These are phyloP conservation scores for Marasmarcha lunaedactyla DNA, from an alignment of 2,888 invertebrate genomes.

Conservation along the genomic window DNA sequence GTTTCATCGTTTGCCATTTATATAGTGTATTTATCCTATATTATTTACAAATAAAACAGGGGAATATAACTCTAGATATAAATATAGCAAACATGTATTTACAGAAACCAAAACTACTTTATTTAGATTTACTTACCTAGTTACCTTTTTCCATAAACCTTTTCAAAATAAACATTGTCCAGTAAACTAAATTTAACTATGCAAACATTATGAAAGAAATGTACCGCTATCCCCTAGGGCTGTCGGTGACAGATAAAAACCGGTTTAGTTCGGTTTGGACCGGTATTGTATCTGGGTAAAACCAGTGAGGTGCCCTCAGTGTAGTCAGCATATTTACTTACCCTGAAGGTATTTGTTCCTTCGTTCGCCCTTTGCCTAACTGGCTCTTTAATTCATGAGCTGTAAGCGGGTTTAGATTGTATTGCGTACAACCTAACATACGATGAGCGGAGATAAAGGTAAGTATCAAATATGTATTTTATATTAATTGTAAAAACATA, in stretches of 20 bases:
- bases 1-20: too few species aligned
- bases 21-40: too few species aligned
- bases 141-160: constrained; percentile 5
- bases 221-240: constrained; percentile 26
- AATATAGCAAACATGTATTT: too few species aligned
- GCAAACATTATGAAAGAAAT: constrained; percentile 37
- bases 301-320: constrained; percentile 42
- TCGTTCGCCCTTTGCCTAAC: constrained; percentile 56
- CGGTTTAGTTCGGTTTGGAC: constrained; percentile 17
- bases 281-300: too few species aligned
- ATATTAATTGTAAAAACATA: too few species aligned
- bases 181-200: constrained; percentile 20
- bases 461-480: too few species aligned
- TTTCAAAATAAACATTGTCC: constrained; percentile 14
- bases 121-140: too few species aligned
- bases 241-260: constrained; percentile 63
- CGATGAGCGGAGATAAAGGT: too few species aligned
- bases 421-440: too few species aligned
- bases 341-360: constrained; percentile 62
- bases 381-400: constrained; percentile 14
- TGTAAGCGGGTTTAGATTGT: constrained; percentile 8
- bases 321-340: constrained; percentile 65
- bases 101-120: too few species aligned
- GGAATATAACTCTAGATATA: too few species aligned
- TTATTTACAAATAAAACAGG: too few species aligned